Evolutionary conservation across 2,797 vertebrate species (phyloP), one percentile per base, ranked within the genome.

Genomic region (Euthynnus affinis): DNA sequence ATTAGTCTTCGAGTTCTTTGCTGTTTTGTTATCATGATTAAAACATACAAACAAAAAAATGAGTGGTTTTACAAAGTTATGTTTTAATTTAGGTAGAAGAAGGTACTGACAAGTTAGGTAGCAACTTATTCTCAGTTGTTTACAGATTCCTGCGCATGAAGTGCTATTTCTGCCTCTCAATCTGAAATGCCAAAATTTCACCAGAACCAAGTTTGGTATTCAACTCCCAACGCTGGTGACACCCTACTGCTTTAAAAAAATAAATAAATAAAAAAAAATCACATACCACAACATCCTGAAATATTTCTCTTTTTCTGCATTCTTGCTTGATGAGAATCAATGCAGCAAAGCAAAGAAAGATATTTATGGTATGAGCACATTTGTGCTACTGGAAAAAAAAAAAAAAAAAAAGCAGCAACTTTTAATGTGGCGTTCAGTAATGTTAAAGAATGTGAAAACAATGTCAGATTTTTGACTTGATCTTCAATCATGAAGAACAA

Each of bases 301-400:
- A 52, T 81, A 71, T 79, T 51, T 15, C 71, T 51, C 56, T 46
- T n/a, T 56, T 48, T 55, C 27, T 69, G 9, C 52, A 40, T 76
- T 52, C 67, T 59, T 75, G 37, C 64, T 70, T 55, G 20, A 12
- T 48, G 44, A 53, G 52, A 34, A 57, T 32, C 27, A 37, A 29
- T 22, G 22, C 49, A 56, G 32, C 13, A 18, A 53, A 58, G 34
- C 37, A 42, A 60, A 7, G 25, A 32, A 56, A 53, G 0, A 15
- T 44, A 44, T 13, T 44, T 44, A 13, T 44, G 3, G 42, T 23
- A 20, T 44, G 20, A 55, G 23, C 59, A 55, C 52, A 23, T 20
- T 23, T 58, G 56, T 66, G 40, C 40, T n/a, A 25, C 18, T 20
- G 13, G n/a, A 22, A 12, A 32, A 56, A 12, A 40, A 12, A 40